phyloP scores from a whole-genome alignment of 2,797 vertebrate species.

The Balearica regulorum region DNA sequence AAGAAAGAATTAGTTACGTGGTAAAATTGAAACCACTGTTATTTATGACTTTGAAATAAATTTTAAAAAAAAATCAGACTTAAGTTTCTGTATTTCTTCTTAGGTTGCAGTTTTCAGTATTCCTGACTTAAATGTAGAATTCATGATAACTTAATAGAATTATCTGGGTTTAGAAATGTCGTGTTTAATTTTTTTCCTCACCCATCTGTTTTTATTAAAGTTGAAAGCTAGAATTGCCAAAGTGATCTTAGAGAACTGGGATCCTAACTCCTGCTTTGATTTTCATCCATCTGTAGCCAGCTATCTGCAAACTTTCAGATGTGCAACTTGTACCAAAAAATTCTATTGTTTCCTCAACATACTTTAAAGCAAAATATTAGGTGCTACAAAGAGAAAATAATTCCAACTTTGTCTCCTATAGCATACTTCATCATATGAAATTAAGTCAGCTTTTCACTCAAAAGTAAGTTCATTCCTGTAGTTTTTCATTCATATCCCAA shows the following conservation, averaged over 20 bases:
- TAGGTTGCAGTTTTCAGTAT: neutral
- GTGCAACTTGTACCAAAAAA: neutral
- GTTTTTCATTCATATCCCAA: neutral
- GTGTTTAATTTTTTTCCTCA: neutral
- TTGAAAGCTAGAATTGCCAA: neutral
- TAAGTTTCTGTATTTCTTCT: conserved; percentile 43
- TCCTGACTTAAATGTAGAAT: neutral
- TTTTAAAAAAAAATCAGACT: conserved; percentile 2
- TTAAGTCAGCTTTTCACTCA: neutral
- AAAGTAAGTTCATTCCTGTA: neutral
- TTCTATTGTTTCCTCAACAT: neutral
- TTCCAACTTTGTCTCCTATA: neutral
- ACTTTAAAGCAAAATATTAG: neutral
- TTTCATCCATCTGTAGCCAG: neutral
- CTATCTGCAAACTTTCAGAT: neutral
- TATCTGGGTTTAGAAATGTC: neutral
- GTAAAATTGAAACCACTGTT: conserved; percentile 63
- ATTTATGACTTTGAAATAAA: conserved; percentile 77
- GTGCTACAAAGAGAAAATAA: neutral
- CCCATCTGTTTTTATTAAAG: neutral
- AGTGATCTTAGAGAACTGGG: neutral
- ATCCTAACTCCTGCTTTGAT: neutral
- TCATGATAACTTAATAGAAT: neutral
- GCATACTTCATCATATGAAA: neutral
- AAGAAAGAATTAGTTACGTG: conserved; percentile 35